Base-by-base conservation (phyloP, 2,888 invertebrate species). In the Tromatobia lineatoria region DNA sequence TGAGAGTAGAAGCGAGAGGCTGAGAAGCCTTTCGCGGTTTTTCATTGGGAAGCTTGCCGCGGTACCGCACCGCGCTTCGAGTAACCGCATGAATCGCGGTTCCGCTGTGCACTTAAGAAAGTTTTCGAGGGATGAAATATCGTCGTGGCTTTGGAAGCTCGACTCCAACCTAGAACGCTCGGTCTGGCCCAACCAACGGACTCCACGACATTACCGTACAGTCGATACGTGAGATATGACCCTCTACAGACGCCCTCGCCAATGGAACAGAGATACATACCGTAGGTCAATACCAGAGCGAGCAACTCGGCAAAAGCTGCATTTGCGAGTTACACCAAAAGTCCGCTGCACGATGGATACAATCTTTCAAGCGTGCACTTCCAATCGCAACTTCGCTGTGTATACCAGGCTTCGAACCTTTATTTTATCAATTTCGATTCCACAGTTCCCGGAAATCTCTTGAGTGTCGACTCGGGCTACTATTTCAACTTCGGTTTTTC, bases 91-190 rank as follows among this genome's bases (percentile, higher is more conserved):
- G 76, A 77, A 85, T 80, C 61, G 76, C 69, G 66, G 76, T 73
- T 64, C 71, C 38, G 75, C 25, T 70, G 61, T 77, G 85, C 88
- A 85, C 88, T 89, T 88, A 83, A 87, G 86, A 78, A 88, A 89
- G 76, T 88, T 89, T 83, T 86, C 82, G 83, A 73, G 74, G 78
- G 84, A 87, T 89, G 87, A 89, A 88, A 89, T 90, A 90, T 87
- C 54, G 87, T 70, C 38, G 73, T 69, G 47, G 70, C 42, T 74
- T 80, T 47, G 74, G 69, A 34, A 59, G 52, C 25, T 81, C 64
- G 7, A 52, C 81, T 61, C 50, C 20, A 47, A 61, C 25, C 61
- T 29, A 42, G 25, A 25, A 18, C 45, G 6, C 47, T 34, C 38
- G 59, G 74, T 34, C 61, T 13, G n/a, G 73, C 23, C n/a, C 47